Percentiles rank a stretch among this genome's conserved stretches.
Evolutionary conservation across 1,140 invertebrate genomes (phyloP).

Genomic region (Habropoda laboriosa): DNA sequence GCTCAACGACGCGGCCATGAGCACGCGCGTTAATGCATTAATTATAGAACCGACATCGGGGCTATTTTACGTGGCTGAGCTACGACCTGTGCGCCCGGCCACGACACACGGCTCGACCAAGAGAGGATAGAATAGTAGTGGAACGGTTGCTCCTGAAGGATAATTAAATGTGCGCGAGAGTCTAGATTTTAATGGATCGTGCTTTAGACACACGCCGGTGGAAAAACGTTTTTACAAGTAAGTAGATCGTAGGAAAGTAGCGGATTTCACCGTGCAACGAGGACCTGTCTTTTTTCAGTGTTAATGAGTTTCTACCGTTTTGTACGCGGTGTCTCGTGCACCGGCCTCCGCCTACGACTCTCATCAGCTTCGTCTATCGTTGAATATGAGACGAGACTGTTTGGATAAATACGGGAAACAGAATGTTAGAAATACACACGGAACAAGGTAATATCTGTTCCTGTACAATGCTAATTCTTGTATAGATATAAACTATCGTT

Average conservation of each 20-base stretch:
- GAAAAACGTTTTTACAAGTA: slow-evolving; percentile 3
- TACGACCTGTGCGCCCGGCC: not conserved
- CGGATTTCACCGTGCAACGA: not conserved
- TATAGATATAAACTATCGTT: no score
- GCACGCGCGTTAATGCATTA: slow-evolving; percentile 25
- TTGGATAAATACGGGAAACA: not conserved
- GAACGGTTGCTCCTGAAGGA: slow-evolving; percentile 5
- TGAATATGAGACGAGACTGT: not conserved
- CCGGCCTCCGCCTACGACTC: not conserved
- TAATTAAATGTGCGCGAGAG: slow-evolving; percentile 17
- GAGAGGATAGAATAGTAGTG: not conserved
- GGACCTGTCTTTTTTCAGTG: slow-evolving; percentile 7
- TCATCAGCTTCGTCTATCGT: not conserved
- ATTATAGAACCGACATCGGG: slow-evolving; percentile 17
- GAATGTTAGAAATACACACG: no score
- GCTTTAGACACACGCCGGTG: not conserved
- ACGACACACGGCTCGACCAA: not conserved
- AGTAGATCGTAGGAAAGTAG: not conserved
- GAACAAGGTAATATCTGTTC: not conserved
- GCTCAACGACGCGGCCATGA: no score
- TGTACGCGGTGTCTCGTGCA: not conserved
- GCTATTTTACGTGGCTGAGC: not conserved
- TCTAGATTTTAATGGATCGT: slow-evolving; percentile 13
- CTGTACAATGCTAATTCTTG: no score
- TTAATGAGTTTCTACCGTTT: slow-evolving; percentile 25